Conservation (phyloP, 2,888 invertebrate genomes). For the Adela reaumurella region DNA sequence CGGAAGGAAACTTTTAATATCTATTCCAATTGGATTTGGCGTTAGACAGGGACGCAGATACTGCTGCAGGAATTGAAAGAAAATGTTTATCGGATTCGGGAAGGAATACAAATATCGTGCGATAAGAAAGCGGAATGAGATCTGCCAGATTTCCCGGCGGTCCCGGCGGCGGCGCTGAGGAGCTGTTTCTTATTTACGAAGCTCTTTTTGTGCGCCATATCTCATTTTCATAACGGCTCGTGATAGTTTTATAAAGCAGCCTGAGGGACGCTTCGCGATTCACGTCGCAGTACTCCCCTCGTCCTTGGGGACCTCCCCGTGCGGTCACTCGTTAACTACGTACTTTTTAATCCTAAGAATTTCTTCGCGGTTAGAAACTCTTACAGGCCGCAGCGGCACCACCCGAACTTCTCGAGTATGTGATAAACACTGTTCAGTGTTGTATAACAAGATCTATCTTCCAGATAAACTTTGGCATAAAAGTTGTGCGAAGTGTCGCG, state of each 20-base stretch:
- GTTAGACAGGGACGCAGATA: slow-evolving; percentile 53
- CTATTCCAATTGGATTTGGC: slow-evolving; percentile 58
- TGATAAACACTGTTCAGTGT: slow-evolving; percentile 13
- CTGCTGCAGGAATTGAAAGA: slow-evolving; percentile 46
- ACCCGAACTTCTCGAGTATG: too few species aligned
- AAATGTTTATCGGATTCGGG: slow-evolving; percentile 53
- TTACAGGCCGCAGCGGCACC: too few species aligned
- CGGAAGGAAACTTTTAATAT: slow-evolving; percentile 54
- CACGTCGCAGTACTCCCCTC: not conserved
- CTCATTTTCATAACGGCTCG: slow-evolving; percentile 30
- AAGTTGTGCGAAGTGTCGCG: slow-evolving; percentile 7
- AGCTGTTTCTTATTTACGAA: slow-evolving; percentile 28
- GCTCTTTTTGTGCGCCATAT: slow-evolving; percentile 41
- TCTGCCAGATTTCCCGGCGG: slow-evolving; percentile 48
- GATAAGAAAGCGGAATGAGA: slow-evolving; percentile 46
- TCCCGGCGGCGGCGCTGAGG: slow-evolving; percentile 41
- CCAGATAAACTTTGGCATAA: slow-evolving; percentile 14
- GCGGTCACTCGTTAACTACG: too few species aligned
- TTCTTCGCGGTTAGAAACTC: not conserved
- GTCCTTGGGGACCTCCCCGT: too few species aligned
- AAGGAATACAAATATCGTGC: slow-evolving; percentile 54
- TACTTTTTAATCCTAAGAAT: too few species aligned
- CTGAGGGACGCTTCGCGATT: not conserved
- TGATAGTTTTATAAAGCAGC: slow-evolving; percentile 2
- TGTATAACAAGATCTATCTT: slow-evolving; percentile 13